Evolutionary conservation across 2,797 vertebrate species (phyloP).

Genomic region (Artibeus jamaicensis): DNA sequence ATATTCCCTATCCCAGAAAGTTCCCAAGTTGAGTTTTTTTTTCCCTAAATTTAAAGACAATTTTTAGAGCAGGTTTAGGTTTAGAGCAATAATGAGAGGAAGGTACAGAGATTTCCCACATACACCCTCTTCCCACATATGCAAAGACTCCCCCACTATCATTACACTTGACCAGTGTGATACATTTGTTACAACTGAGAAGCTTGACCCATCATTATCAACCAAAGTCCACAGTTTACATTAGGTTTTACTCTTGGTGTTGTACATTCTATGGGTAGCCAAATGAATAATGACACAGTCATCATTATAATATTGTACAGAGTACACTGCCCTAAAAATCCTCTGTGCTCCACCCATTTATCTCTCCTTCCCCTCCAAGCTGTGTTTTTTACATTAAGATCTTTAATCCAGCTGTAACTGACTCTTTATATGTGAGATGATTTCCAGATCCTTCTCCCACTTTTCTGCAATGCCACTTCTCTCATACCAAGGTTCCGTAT

Average conservation of each 20-base stretch:
- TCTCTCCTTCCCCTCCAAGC: neutral
- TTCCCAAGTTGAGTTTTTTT: neutral
- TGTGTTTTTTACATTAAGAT: neutral
- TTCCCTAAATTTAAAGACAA: neutral
- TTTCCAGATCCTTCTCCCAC: neutral
- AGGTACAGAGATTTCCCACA: neutral
- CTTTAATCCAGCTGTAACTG: neutral
- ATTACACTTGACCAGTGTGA: neutral
- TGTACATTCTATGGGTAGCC: neutral
- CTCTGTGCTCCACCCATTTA: neutral
- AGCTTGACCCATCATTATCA: neutral
- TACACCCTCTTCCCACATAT: neutral
- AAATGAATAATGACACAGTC: neutral
- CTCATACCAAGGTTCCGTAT: neutral
- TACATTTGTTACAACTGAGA: neutral
- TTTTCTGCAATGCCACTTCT: neutral
- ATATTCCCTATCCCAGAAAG: neutral
- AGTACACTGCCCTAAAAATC: neutral
- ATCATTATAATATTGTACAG: neutral
- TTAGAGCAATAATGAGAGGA: neutral
- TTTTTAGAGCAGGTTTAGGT: neutral
- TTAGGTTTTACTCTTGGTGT: neutral
- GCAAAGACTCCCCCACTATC: neutral
- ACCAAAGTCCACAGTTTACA: neutral
- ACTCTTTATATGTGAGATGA: neutral